phyloP scores from a whole-genome alignment of 2,888 invertebrate genomes.

The Junonia oenone region DNA sequence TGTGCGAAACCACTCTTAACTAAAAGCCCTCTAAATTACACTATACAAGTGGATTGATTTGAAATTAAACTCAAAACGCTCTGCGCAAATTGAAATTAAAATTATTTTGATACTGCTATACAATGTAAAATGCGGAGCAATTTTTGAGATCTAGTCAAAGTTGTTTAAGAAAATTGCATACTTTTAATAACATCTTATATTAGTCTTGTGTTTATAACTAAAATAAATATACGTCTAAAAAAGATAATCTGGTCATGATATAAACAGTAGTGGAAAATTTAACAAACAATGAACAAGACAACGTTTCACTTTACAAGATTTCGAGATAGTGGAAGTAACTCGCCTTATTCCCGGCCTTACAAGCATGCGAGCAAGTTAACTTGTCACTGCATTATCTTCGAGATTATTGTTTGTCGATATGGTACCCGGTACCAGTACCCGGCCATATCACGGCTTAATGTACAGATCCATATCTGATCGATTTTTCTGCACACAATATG shows the following conservation, averaged over 20 bases:
- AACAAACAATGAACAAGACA: constrained; percentile 57
- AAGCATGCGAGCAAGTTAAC: constrained; percentile 66
- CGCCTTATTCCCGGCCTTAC: constrained; percentile 61
- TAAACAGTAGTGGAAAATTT: constrained; percentile 27
- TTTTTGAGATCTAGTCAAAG: not conserved
- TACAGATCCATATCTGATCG: constrained; percentile 20
- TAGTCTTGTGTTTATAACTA: no score
- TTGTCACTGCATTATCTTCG: constrained; percentile 67
- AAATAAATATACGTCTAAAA: not conserved
- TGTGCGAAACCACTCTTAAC: constrained; percentile 75
- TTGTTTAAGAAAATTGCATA: no score
- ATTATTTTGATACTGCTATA: constrained; percentile 43
- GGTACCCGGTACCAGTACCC: constrained; percentile 37
- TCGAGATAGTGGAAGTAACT: constrained; percentile 64
- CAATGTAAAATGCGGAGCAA: not conserved
- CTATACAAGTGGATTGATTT: constrained; percentile 68
- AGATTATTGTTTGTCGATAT: constrained; percentile 70
- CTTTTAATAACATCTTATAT: no score
- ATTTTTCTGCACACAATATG: constrained; percentile 10
- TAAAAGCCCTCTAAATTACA: constrained; percentile 75
- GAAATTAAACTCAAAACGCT: constrained; percentile 58
- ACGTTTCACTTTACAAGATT: constrained; percentile 74
- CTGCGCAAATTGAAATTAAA: not conserved
- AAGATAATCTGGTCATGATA: constrained; percentile 9
- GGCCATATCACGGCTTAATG: constrained; percentile 26